Evolutionary conservation across 2,113 vertebrate species (phyloP).

Genomic region (Canis aureus): DNA sequence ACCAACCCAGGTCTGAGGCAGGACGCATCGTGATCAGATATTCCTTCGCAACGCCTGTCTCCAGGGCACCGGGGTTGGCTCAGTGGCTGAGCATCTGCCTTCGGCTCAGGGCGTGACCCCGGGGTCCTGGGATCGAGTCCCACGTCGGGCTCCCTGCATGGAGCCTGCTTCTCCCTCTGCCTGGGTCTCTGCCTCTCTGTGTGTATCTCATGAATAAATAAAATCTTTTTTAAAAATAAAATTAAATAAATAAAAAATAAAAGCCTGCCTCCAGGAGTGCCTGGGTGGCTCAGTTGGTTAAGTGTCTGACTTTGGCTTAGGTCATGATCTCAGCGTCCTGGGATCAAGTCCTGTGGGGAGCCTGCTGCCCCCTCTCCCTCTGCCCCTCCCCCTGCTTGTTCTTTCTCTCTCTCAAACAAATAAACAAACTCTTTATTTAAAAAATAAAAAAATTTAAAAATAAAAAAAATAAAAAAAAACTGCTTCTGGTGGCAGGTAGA

Average conservation of each 20-base stretch:
- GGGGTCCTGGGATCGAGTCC: neutral
- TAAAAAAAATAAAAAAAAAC: neutral
- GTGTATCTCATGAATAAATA: no score
- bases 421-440: neutral
- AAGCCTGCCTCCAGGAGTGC: no score
- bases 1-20: neutral
- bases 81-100: neutral
- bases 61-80: neutral
- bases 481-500: neutral
- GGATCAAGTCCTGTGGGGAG: no score
- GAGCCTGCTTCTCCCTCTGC: neutral
- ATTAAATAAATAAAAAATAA: no score
- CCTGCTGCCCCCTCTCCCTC: neutral
- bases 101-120: neutral
- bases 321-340: no score
- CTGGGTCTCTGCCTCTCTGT: no score
- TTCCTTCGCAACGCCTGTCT: neutral
- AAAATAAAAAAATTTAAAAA: neutral
- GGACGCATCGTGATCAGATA: rapidly evolving
- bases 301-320: no score
- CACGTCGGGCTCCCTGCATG: neutral
- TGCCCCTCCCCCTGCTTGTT: neutral
- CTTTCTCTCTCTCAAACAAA: neutral
- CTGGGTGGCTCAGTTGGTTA: no score
- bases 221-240: no score